A percentile compares a stretch with the other conserved stretches of the same genome.
These are phyloP conservation scores for Melanerpes formicivorus DNA, from an alignment of 2,113 vertebrate genomes.

Conservation along the genomic window DNA sequence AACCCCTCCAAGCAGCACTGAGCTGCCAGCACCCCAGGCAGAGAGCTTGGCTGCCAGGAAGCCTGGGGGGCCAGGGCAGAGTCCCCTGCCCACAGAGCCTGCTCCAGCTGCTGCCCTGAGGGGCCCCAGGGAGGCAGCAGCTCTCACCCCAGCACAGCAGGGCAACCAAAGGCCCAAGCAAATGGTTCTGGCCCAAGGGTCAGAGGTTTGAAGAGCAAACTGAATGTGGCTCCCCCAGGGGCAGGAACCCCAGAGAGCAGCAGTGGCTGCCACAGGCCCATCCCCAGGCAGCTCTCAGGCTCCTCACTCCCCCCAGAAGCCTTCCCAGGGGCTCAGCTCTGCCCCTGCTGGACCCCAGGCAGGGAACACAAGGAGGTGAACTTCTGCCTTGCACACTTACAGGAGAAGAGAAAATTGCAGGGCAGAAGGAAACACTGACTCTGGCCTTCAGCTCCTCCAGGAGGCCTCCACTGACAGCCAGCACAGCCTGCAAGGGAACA, in stretches of 20 bases:
- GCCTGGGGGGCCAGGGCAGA: background rate
- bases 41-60: background rate
- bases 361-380: background rate
- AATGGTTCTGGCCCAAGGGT: background rate
- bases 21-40: background rate
- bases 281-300: too few relatives aligned
- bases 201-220: background rate
- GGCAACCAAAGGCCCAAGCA: background rate
- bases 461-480: background rate
- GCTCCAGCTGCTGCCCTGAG: background rate
- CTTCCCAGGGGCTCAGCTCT: background rate
- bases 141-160: background rate
- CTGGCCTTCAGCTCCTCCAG: conserved; percentile 38
- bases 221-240: too few relatives aligned
- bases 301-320: background rate
- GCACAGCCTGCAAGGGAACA: conserved; percentile 9
- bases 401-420: background rate
- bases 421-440: background rate
- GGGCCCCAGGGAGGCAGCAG: background rate
- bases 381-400: background rate
- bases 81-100: background rate
- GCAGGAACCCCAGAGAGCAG: too few relatives aligned
- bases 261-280: too few relatives aligned
- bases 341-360: background rate
- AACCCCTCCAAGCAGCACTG: background rate